These are phyloP conservation scores for Agraylea sexmaculata DNA, from an alignment of 1,140 invertebrate genomes.

Conservation along the genomic window DNA sequence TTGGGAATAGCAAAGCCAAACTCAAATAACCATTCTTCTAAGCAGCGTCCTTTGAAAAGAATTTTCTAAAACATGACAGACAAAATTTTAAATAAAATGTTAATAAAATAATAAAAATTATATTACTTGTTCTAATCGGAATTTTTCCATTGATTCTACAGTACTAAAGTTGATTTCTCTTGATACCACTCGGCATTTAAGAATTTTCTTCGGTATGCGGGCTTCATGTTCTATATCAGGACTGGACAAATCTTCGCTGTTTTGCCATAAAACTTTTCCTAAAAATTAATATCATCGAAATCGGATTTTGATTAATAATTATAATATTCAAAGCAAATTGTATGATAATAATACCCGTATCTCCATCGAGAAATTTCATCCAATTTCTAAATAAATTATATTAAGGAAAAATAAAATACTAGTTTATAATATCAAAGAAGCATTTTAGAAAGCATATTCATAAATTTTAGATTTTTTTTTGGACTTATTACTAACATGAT, in stretches of 20 bases:
- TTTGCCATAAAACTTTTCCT: constrained; percentile 96
- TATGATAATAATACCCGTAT: constrained; percentile 58
- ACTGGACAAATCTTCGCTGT: constrained; percentile 88
- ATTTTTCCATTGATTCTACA: constrained; percentile 90
- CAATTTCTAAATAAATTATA: constrained; percentile 64
- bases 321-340: constrained; percentile 7
- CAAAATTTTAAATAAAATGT: background rate
- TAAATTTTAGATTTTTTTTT: background rate
- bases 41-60: constrained; percentile 65
- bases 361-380: constrained; percentile 95
- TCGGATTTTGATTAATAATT: constrained; percentile 4
- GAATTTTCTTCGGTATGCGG: constrained; percentile 88
- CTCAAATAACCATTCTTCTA: constrained; percentile 98
- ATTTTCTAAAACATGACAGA: constrained; percentile 45
- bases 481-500: background rate
- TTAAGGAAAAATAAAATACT: constrained; percentile 5
- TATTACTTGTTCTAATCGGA: constrained; percentile 87
- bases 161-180: constrained; percentile 99
- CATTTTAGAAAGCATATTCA: background rate
- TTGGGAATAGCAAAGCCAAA: constrained; percentile 99
- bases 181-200: constrained; percentile 91
- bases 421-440: constrained; percentile 5
- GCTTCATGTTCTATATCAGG: constrained; percentile 92
- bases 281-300: constrained; percentile 17
- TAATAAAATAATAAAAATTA: constrained; percentile 5